Evolutionary conservation across 2,797 vertebrate genomes (phyloP).

Genomic region (Anableps anableps): DNA sequence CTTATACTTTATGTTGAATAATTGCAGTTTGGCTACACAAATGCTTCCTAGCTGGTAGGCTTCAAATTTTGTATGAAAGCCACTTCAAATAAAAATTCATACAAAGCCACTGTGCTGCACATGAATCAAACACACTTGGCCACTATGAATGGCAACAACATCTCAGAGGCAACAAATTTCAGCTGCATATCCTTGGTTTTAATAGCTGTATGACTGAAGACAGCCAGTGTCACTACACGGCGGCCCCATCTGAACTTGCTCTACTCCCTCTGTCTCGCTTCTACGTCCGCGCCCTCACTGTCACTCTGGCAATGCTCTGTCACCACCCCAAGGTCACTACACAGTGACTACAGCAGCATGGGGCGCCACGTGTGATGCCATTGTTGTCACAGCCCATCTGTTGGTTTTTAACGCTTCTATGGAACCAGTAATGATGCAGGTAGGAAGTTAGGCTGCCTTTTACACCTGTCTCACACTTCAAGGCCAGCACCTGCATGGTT

Average conservation of each 20-base stretch:
- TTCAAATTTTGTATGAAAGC: neutral
- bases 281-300: slow-evolving; percentile 45
- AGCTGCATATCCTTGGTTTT: slow-evolving; percentile 16
- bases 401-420: slow-evolving; percentile 71
- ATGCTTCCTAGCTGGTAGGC: neutral
- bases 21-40: neutral
- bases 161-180: slow-evolving; percentile 14
- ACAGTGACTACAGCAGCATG: slow-evolving; percentile 68
- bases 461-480: slow-evolving; percentile 41
- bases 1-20: neutral
- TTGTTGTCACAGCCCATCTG: slow-evolving; percentile 83
- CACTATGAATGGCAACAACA: neutral
- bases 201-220: slow-evolving; percentile 22
- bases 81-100: neutral
- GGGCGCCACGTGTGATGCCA: slow-evolving; percentile 58
- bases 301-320: slow-evolving; percentile 53
- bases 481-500: slow-evolving; percentile 43
- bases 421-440: slow-evolving; percentile 74
- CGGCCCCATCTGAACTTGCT: slow-evolving; percentile 33
- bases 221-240: slow-evolving; percentile 24
- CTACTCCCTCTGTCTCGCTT: slow-evolving; percentile 34
- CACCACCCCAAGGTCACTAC: slow-evolving; percentile 76
- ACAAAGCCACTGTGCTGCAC: neutral
- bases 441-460: slow-evolving; percentile 59
- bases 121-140: neutral